These are phyloP conservation scores for Chaetodon trifascialis DNA, from an alignment of 2,113 vertebrate genomes.

Conservation along the genomic window DNA sequence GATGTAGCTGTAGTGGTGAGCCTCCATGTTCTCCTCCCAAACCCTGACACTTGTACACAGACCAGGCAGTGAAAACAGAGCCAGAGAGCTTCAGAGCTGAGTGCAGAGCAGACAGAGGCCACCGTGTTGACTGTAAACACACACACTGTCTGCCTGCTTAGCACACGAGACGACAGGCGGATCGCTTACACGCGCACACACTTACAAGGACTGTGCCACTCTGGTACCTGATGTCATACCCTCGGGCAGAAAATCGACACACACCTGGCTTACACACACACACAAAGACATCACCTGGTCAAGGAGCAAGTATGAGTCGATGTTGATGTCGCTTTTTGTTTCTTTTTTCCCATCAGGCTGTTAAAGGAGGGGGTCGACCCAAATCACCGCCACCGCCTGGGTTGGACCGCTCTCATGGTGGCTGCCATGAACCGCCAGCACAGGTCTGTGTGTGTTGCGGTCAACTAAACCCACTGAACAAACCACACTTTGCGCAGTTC, in stretches of 20 bases:
- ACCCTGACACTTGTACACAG: conserved; percentile 9
- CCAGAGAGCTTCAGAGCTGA: conserved; percentile 35
- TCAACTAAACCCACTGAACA: background rate
- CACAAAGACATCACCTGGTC: conserved; percentile 47
- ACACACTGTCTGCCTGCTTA: conserved; percentile 56
- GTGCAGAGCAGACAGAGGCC: conserved; percentile 64
- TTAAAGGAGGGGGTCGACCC: conserved; percentile 87
- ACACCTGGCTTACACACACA: conserved; percentile 65
- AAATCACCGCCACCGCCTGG: conserved; percentile 91
- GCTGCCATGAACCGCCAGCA: conserved; percentile 93
- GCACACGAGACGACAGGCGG: conserved; percentile 55
- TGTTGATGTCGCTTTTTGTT: background rate
- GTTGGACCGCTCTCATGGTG: conserved; percentile 96
- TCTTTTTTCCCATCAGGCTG: conserved; percentile 82
- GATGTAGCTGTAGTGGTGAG: background rate
- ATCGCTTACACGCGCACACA: conserved; percentile 46
- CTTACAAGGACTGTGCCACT: conserved; percentile 23
- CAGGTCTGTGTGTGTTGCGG: conserved; percentile 79
- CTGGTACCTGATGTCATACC: conserved; percentile 59
- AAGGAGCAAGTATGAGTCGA: conserved; percentile 1
- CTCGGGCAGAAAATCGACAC: conserved; percentile 58
- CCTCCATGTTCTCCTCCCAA: background rate
- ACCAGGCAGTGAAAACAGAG: conserved; percentile 56
- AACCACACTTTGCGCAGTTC: background rate
- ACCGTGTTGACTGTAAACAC: conserved; percentile 87